phyloP scores from a whole-genome alignment of 2,113 vertebrate genomes.

The Mesitornis unicolor region DNA sequence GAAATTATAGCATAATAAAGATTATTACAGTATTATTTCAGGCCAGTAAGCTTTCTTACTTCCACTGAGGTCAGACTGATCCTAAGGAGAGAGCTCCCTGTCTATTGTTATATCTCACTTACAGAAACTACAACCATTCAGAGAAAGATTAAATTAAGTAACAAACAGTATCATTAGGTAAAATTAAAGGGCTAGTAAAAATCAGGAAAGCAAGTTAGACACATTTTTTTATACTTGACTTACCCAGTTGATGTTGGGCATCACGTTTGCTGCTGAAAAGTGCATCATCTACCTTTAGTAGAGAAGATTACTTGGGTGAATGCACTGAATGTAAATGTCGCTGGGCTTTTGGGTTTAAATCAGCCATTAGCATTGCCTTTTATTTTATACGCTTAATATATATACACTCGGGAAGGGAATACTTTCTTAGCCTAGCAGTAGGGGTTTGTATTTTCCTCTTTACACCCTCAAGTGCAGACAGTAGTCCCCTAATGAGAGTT shows the following conservation, averaged over 20 bases:
- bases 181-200: not conserved
- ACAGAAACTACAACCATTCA: not conserved
- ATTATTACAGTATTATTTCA: not conserved
- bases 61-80: not conserved
- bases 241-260: not conserved
- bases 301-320: not conserved
- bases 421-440: not conserved
- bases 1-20: not conserved
- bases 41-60: not conserved
- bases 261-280: not conserved
- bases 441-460: not conserved
- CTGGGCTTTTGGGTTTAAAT: conserved; percentile 5
- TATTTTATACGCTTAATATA: not conserved
- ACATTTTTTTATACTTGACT: not conserved
- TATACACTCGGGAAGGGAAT: not conserved
- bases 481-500: not conserved
- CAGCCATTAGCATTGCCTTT: not conserved
- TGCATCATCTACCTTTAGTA: not conserved
- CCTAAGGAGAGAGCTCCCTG: not conserved
- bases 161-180: not conserved
- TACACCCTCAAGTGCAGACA: not conserved
- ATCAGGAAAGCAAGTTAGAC: not conserved
- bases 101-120: not conserved
- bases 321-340: not conserved
- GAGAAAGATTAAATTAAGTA: not conserved